Evolutionary conservation across 1,140 invertebrate genomes (phyloP).

Genomic region (Eciton burchellii): DNA sequence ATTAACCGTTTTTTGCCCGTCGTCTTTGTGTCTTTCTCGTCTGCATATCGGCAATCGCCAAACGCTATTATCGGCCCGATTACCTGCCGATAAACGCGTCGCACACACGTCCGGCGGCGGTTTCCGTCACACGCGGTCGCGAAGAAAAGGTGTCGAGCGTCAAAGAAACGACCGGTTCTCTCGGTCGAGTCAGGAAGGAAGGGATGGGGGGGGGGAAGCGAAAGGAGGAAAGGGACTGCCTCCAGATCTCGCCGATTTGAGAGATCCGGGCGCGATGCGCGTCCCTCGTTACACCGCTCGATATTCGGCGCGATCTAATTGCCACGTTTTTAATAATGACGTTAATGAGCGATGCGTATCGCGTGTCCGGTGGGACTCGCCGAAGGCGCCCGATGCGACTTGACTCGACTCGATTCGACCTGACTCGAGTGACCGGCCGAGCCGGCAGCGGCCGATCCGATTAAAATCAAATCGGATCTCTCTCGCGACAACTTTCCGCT

Average conservation of each 20-base stretch:
- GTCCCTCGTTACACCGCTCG: conserved; percentile 58
- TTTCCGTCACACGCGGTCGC: conserved; percentile 47
- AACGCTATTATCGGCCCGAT: conserved; percentile 45
- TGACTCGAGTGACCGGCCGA: conserved; percentile 9
- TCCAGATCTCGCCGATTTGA: background rate
- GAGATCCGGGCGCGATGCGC: conserved; percentile 23
- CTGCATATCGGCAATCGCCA: conserved; percentile 52
- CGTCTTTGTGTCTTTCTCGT: conserved; percentile 1
- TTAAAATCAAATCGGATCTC: conserved; percentile 75
- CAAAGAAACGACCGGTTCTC: conserved; percentile 42
- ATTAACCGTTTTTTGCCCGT: conserved; percentile 23
- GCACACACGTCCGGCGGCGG: background rate
- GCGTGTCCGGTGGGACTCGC: conserved; percentile 66
- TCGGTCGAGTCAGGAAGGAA: too few relatives aligned
- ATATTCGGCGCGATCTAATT: conserved; percentile 73
- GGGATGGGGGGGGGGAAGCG: too few relatives aligned
- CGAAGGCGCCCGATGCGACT: conserved; percentile 13
- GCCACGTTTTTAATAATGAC: conserved; percentile 77
- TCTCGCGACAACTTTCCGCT: conserved; percentile 19
- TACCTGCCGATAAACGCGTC: conserved; percentile 31
- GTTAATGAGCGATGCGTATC: conserved; percentile 77
- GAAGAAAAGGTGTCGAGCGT: conserved; percentile 53
- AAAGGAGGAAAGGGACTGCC: too few relatives aligned
- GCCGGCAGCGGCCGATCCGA: conserved; percentile 62
- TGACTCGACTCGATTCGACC: conserved; percentile 20